These are phyloP conservation scores for Aphidoletes aphidimyza DNA, from an alignment of 2,888 invertebrate genomes.

Conservation along the genomic window DNA sequence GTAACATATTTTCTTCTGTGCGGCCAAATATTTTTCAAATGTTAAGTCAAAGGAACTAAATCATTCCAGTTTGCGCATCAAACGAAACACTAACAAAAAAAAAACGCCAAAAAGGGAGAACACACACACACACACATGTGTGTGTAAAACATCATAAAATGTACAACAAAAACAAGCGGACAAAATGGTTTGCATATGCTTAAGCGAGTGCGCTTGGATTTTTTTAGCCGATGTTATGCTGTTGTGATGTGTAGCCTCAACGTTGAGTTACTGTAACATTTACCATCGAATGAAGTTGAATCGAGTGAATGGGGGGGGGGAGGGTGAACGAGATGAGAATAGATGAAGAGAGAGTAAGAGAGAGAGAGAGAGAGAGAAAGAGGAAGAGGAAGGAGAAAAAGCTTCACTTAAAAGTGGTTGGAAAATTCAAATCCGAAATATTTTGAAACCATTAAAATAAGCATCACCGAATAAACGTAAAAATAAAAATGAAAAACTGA, in stretches of 20 bases:
- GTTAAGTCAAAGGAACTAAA: slow-evolving; percentile 26
- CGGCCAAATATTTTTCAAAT: not conserved
- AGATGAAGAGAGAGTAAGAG: no score
- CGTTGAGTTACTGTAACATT: no score
- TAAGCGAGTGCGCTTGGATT: not conserved
- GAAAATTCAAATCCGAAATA: slow-evolving; percentile 31
- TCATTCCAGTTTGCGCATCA: slow-evolving; percentile 36
- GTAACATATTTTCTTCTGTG: slow-evolving; percentile 9
- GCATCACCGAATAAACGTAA: slow-evolving; percentile 30
- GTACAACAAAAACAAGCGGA: not conserved
- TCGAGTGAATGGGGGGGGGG: no score
- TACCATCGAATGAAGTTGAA: no score
- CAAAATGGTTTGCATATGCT: slow-evolving; percentile 8
- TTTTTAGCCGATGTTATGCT: no score
- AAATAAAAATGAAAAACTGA: slow-evolving; percentile 29
- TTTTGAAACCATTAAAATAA: slow-evolving; percentile 36
- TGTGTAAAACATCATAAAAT: not conserved
- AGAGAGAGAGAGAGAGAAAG: no score
- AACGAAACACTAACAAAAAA: slow-evolving; percentile 8
- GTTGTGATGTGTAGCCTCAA: no score
- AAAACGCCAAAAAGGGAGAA: not conserved
- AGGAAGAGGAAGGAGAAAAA: no score
- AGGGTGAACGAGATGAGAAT: no score
- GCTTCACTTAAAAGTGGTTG: no score
- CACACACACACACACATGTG: not conserved